Percentiles rank a stretch among this genome's conserved stretches.
Evolutionary conservation across 2,113 vertebrate species (phyloP).

Genomic region (Ondatra zibethicus): DNA sequence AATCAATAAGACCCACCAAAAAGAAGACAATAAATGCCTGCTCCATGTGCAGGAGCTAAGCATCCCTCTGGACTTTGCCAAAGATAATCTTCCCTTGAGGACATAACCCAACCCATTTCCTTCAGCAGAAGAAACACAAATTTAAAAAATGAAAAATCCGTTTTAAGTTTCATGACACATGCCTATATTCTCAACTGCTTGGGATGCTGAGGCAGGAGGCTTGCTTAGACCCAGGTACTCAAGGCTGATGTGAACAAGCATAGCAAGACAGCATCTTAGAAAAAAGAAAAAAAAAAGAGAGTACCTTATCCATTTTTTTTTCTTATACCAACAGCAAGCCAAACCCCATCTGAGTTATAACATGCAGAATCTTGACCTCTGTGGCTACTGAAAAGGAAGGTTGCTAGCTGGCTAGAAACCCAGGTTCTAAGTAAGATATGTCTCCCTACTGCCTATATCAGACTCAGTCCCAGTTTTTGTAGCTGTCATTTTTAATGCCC

Average conservation of each 20-base stretch:
- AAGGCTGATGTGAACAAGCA: neutral
- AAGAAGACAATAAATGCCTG: neutral
- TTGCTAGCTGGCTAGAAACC: slow-evolving; percentile 15
- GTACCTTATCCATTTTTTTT: slow-evolving; percentile 38
- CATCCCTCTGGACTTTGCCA: neutral
- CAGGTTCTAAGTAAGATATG: slow-evolving; percentile 25
- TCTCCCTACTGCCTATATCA: slow-evolving; percentile 54
- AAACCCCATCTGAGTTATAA: neutral
- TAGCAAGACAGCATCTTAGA: neutral
- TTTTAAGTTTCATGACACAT: neutral
- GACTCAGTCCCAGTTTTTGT: slow-evolving; percentile 54
- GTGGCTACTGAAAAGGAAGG: neutral
- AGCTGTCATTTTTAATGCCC: neutral
- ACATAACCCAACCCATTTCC: neutral
- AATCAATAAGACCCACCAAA: neutral
- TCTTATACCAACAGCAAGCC: slow-evolving; percentile 42
- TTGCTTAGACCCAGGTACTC: neutral
- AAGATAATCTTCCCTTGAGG: neutral
- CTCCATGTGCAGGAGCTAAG: neutral
- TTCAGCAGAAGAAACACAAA: neutral
- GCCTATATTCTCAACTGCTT: neutral
- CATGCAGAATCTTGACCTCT: slow-evolving; percentile 36
- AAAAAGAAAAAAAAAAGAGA: neutral
- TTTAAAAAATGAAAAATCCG: neutral
- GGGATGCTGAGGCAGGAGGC: neutral